These are phyloP conservation scores for Salvelinus sp. DNA, from an alignment of 2,113 vertebrate species.

Conservation along the genomic window DNA sequence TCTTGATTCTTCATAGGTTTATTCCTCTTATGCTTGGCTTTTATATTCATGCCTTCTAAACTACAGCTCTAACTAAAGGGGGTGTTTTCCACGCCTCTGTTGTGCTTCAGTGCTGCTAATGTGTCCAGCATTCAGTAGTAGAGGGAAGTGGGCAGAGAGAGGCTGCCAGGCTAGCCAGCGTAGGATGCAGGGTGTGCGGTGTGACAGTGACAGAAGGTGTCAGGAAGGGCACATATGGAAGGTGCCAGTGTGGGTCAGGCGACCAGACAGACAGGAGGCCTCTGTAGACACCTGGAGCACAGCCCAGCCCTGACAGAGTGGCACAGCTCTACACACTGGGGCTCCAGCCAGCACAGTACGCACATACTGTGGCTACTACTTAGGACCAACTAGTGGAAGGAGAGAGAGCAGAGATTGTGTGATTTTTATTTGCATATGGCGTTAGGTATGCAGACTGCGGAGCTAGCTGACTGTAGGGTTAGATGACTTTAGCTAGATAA, in stretches of 20 bases:
- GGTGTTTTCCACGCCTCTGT: background rate
- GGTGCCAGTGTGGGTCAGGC: conserved; percentile 67
- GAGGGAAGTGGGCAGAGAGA: background rate
- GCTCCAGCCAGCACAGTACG: conserved; percentile 33
- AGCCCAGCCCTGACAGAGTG: conserved; percentile 50
- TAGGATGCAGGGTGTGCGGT: conserved; percentile 14
- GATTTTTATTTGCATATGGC: conserved; percentile 11
- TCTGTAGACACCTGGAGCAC: conserved; percentile 63
- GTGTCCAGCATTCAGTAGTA: background rate
- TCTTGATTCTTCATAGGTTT: too few species aligned
- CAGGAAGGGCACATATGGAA: conserved; percentile 71
- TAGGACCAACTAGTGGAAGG: conserved; percentile 30
- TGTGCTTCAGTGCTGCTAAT: background rate
- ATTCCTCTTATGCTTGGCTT: too few species aligned
- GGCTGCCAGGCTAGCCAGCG: conserved; percentile 17
- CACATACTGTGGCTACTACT: conserved; percentile 4
- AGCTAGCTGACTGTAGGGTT: conserved; percentile 21
- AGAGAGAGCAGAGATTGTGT: background rate
- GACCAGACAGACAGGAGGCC: conserved; percentile 59
- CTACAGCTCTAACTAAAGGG: too few species aligned
- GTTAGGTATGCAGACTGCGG: conserved; percentile 40
- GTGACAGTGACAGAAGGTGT: conserved; percentile 56
- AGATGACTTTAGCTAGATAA: conserved; percentile 50
- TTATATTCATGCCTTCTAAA: too few species aligned
- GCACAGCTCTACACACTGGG: conserved; percentile 27